Percentiles rank a stretch among this genome's conserved stretches.
Evolutionary conservation across 2,113 vertebrate species (phyloP).

Genomic region (Strigops habroptila): DNA sequence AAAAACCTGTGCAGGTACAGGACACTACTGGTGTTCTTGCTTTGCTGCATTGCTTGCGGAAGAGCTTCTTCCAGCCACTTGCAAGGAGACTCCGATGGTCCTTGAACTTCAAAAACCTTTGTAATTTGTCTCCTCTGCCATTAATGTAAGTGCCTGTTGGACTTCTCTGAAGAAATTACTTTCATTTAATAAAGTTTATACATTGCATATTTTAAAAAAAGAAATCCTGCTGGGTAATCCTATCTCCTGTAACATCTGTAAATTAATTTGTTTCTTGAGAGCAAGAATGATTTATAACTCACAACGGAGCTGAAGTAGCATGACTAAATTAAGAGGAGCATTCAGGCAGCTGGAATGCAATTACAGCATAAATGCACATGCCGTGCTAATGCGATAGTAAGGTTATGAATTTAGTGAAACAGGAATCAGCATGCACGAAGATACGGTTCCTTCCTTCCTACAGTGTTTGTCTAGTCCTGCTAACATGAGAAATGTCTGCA

Average conservation of each 20-base stretch:
- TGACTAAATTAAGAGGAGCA: conserved; percentile 23
- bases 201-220: not conserved
- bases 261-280: conserved; percentile 49
- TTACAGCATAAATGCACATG: not conserved
- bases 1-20: not conserved
- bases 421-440: not conserved
- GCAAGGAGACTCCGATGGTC: not conserved
- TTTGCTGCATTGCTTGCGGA: not conserved
- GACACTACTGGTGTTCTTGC: not conserved
- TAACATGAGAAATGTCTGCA: not conserved
- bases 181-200: conserved; percentile 18
- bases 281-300: conserved; percentile 28
- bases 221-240: not conserved
- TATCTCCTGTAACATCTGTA: conserved; percentile 35
- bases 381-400: not conserved
- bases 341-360: conserved; percentile 1
- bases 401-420: not conserved
- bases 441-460: not conserved
- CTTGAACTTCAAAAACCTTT: not conserved
- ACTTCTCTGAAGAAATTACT: conserved; percentile 24
- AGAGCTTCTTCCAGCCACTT: not conserved
- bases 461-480: not conserved
- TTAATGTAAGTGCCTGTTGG: not conserved
- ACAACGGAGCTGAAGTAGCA: conserved; percentile 15
- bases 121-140: not conserved